Conservation (phyloP, 2,888 invertebrate genomes). For the Bombyx huttoni region DNA sequence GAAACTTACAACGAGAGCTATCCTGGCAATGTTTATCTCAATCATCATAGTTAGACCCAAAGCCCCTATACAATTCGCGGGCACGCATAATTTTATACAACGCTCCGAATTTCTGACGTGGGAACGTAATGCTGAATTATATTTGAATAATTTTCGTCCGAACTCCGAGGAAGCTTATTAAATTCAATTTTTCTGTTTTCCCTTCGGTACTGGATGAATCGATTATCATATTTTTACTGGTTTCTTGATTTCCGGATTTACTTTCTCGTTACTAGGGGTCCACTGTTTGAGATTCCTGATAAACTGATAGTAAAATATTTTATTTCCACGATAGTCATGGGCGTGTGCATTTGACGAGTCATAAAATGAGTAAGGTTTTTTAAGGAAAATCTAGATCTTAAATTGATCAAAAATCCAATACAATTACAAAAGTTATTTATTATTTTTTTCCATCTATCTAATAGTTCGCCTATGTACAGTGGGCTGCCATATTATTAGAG, state of each 20-base stretch:
- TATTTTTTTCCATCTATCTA: too few relatives aligned
- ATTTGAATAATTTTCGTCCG: slow-evolving; percentile 1
- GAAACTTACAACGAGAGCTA: not conserved
- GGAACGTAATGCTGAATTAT: not conserved
- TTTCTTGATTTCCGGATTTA: not conserved
- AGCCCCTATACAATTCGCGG: slow-evolving; percentile 1
- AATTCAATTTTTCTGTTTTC: slow-evolving; percentile 12
- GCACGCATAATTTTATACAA: slow-evolving; percentile 1
- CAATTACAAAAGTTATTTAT: too few relatives aligned
- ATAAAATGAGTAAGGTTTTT: too few relatives aligned
- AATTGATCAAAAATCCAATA: too few relatives aligned
- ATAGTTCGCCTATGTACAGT: too few relatives aligned
- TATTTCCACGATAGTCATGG: too few relatives aligned
- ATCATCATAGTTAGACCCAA: not conserved
- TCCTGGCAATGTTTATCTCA: not conserved
- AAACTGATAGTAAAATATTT: too few relatives aligned
- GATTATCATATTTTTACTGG: not conserved
- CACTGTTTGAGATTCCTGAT: not conserved
- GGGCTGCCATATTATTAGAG: too few relatives aligned
- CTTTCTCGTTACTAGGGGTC: not conserved
- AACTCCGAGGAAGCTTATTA: slow-evolving; percentile 10
- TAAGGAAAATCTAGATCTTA: too few relatives aligned
- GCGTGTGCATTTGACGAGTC: too few relatives aligned
- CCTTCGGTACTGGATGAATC: not conserved
- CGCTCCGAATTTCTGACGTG: not conserved